Percentiles rank a stretch among this genome's conserved stretches.
Conservation (phyloP, 2,113 vertebrate genomes). For the Capreolus pygargus region DNA sequence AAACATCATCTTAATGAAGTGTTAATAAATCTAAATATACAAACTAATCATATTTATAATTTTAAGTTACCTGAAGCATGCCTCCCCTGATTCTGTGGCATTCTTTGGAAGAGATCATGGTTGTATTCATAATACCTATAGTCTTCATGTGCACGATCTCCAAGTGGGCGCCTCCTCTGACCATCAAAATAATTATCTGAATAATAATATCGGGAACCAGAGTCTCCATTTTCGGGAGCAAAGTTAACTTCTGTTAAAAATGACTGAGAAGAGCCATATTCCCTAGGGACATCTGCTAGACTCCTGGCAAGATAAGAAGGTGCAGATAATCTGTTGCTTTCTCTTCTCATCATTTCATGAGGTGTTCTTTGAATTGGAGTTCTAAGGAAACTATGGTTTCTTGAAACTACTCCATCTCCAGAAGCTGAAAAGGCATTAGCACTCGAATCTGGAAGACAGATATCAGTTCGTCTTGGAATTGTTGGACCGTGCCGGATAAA, state of each 20-base stretch:
- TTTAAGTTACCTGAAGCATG: conserved; percentile 87
- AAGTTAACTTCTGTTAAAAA: conserved; percentile 88
- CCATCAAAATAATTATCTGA: conserved; percentile 90
- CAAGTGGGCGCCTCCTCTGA: conserved; percentile 84
- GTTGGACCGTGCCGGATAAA: conserved; percentile 99
- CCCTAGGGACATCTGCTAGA: conserved; percentile 89
- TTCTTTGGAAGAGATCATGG: conserved; percentile 91
- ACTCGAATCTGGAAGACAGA: conserved; percentile 87
- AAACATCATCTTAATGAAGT: background rate
- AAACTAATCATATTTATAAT: conserved; percentile 17
- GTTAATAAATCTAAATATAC: conserved; percentile 3
- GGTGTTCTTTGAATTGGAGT: conserved; percentile 86
- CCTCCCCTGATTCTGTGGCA: conserved; percentile 89
- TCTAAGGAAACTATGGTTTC: conserved; percentile 93
- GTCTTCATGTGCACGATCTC: conserved; percentile 90
- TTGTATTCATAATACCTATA: conserved; percentile 93
- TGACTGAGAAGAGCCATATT: conserved; percentile 92
- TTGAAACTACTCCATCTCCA: conserved; percentile 85
- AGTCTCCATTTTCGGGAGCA: conserved; percentile 91
- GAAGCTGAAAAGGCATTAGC: conserved; percentile 81
- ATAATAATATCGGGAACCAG: conserved; percentile 85
- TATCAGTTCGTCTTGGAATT: conserved; percentile 93
- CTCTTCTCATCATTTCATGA: conserved; percentile 90
- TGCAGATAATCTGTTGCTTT: conserved; percentile 94
- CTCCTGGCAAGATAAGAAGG: conserved; percentile 91